Base-by-base conservation (phyloP, 1,140 invertebrate species). In the Achroia grisella region DNA sequence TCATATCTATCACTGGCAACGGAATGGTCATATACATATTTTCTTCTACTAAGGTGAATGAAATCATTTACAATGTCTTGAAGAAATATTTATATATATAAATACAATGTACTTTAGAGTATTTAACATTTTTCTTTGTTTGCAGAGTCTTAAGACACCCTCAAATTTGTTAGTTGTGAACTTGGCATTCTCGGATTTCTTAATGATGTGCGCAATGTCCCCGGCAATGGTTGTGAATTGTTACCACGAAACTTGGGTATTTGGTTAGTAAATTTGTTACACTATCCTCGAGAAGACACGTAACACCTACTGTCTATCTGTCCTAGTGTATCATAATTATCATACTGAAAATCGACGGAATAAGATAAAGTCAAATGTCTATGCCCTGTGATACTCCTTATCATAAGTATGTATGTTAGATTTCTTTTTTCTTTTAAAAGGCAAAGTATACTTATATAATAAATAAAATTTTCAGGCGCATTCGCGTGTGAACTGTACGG, bases 11-110 rank as follows among this genome's bases (percentile, higher is more conserved):
- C 11, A 56, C 87, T 39, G 95, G 95, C 45, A 97, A 97, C 65
- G 91, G 92, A 15, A 91, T 96, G 86, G 95, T 97, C 23, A 88
- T 96, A 45, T 96, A 94, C 79, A 94, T 97, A 49, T 97, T 96
- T 80, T 86, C 88, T 29, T 72, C 76, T 35, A 86, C 84, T 40
- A 87, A 87, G 70, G 86, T 85, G 37, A 3, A 14, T 41, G 44
- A n/a, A 3, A 4, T 2, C 30, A 31, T 31, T 31, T 4, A 31
- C 9, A 9, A 2, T 31, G 8, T 31, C 33, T n/a, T n/a, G n/a
- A n/a, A n/a, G 4, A 3, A n/a, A 33, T 1, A 8, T 11, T 9
- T 33, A 12, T 12, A 9, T 35, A 14, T 35, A 6, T 12, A 35
- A 4, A 12, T 34, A 14, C 33, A 14, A 12, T 4, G 1, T 35